Conservation (phyloP, 2,888 invertebrate species). For the Pachymerium ferrugineum region DNA sequence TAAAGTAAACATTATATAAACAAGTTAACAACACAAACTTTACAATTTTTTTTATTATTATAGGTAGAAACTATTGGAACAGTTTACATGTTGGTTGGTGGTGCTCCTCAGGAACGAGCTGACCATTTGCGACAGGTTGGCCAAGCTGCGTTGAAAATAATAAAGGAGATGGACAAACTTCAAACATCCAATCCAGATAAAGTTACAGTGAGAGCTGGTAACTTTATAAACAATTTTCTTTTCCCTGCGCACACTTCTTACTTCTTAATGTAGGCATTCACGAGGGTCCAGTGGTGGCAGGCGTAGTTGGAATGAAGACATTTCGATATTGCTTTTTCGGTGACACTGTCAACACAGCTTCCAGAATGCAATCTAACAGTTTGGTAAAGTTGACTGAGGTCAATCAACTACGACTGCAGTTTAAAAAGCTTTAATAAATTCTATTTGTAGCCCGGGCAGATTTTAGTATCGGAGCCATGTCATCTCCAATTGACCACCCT, state of each 20-base stretch:
- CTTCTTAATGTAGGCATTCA: constrained; percentile 55
- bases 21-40: not conserved
- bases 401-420: not conserved
- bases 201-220: constrained; percentile 56
- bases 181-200: constrained; percentile 49
- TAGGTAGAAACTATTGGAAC: constrained; percentile 91
- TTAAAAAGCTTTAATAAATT: constrained; percentile 42
- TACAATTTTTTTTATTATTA: not conserved
- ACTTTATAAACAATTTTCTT: constrained; percentile 31
- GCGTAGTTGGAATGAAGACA: constrained; percentile 76
- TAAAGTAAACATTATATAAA: too few relatives aligned
- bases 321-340: constrained; percentile 86
- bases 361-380: constrained; percentile 74
- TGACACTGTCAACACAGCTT: constrained; percentile 85
- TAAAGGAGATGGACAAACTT: constrained; percentile 59
- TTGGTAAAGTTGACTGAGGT: constrained; percentile 48
- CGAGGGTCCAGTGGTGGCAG: constrained; percentile 80
- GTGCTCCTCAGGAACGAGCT: constrained; percentile 69
- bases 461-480: constrained; percentile 70
- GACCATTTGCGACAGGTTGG: constrained; percentile 70
- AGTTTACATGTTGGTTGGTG: constrained; percentile 85
- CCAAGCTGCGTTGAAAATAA: constrained; percentile 69
- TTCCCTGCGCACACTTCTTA: not conserved
- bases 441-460: constrained; percentile 57
- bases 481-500: constrained; percentile 45